phyloP scores from a whole-genome alignment of 2,797 vertebrate species.

The Hippopotamyrus pictus region DNA sequence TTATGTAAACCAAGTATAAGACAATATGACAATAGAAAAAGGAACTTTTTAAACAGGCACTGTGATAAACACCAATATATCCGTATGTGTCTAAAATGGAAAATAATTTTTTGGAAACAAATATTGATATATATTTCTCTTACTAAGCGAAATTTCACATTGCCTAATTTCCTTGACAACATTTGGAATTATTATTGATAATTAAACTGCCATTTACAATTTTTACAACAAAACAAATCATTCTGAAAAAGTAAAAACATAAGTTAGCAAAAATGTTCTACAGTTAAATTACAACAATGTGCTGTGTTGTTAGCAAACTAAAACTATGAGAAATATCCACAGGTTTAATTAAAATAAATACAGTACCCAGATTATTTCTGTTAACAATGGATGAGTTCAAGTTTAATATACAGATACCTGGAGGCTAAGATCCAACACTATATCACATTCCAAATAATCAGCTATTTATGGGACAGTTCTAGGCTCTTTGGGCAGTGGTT shows the following conservation, averaged over 20 bases:
- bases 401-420: neutral
- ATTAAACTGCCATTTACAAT: neutral
- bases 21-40: neutral
- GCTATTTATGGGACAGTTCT: conserved; percentile 8
- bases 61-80: conserved; percentile 41
- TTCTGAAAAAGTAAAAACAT: neutral
- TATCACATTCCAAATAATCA: conserved; percentile 12
- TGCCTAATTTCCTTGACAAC: neutral
- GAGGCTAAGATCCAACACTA: neutral
- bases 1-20: neutral
- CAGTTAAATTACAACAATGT: neutral
- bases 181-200: neutral
- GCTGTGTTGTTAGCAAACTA: neutral
- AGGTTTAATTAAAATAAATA: neutral
- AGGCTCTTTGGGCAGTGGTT: neutral
- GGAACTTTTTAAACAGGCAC: conserved; percentile 63
- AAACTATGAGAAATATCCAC: neutral
- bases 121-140: neutral
- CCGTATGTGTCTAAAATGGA: conserved; percentile 33
- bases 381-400: neutral
- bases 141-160: neutral
- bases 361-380: neutral
- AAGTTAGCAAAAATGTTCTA: neutral
- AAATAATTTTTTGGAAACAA: neutral
- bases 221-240: neutral